Base-by-base conservation (phyloP, 2,113 vertebrate species). In the Myxocyprinus asiaticus region DNA sequence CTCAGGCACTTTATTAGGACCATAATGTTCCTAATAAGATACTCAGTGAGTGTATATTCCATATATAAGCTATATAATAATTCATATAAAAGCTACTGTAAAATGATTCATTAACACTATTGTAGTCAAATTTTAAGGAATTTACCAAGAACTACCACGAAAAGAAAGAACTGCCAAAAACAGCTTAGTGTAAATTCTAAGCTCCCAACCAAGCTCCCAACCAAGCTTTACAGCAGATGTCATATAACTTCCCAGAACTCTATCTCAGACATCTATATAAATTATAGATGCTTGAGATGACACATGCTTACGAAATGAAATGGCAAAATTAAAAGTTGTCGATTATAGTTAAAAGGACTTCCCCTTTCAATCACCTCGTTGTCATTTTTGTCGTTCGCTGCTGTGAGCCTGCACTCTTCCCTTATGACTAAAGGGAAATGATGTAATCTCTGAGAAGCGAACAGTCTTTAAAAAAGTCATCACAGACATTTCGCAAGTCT, bases 331-430 rank as follows among this genome's bases (percentile, higher is more conserved):
- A 33, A 33, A 33, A 3, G n/a, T 33, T 62, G 55, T 72, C 7
- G 3, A 9, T 72, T 9, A 9, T 11, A 48, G 43, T 51, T 6
- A 42, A 67, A 56, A 63, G 76, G 71, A 63, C 67, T 47, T 5
- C 5, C 66, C 43, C 33, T 70, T n/a, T 62, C 22, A 14, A 17
- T 45, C 61, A 14, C 61, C 22, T 17, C 72, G 33, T 45, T 59
- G 9, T 82, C 45, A 51, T 61, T 47, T 48, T 56, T 70, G 42
- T 77, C 67, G 61, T 66, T 76, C 58, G 67, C 53, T 78, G 62
- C 14, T 72, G 77, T 65, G 69, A n/a, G 14, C 44, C 42, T 69
- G 55, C 65, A 6, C 61, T 72, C 43, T 72, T 63, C 15, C 14
- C 7, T 48, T 50, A 66, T 72, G 55, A 44, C 47, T 15, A 59